phyloP scores from a whole-genome alignment of 2,113 vertebrate species.

The Pristiophorus japonicus region DNA sequence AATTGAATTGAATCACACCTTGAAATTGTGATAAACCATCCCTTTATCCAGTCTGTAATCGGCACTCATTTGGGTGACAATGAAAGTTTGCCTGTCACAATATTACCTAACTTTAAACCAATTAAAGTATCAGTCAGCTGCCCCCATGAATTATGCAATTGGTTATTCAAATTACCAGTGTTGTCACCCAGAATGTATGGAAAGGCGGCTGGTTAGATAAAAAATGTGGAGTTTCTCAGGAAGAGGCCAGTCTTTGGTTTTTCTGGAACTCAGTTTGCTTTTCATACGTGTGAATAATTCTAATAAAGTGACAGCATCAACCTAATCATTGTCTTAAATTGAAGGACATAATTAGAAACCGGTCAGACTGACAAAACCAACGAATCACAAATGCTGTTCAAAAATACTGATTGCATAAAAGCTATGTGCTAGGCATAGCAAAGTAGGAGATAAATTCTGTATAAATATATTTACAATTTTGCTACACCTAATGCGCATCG shows the following conservation, averaged over 20 bases:
- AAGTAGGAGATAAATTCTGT: background rate
- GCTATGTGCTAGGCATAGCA: background rate
- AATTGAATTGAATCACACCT: conserved; percentile 25
- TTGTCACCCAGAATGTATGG: background rate
- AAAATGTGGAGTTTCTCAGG: background rate
- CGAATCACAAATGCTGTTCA: background rate
- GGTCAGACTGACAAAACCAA: background rate
- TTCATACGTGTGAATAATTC: background rate
- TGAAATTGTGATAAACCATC: conserved; percentile 27
- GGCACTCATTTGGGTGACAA: conserved; percentile 21
- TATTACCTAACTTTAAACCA: conserved; percentile 31
- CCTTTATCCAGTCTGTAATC: background rate
- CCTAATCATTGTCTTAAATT: background rate
- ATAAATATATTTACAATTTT: background rate
- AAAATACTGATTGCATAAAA: background rate
- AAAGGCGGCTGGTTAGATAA: background rate
- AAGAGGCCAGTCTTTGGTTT: background rate
- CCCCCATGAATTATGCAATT: conserved; percentile 19
- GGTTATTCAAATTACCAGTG: background rate
- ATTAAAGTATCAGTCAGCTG: conserved; percentile 27
- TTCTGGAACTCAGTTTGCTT: background rate
- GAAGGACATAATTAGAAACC: background rate
- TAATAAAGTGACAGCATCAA: background rate
- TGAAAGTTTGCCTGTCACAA: conserved; percentile 34
- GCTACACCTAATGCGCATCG: background rate